These are phyloP conservation scores for Plagiodera versicolora DNA, from an alignment of 2,888 invertebrate species.

Conservation along the genomic window DNA sequence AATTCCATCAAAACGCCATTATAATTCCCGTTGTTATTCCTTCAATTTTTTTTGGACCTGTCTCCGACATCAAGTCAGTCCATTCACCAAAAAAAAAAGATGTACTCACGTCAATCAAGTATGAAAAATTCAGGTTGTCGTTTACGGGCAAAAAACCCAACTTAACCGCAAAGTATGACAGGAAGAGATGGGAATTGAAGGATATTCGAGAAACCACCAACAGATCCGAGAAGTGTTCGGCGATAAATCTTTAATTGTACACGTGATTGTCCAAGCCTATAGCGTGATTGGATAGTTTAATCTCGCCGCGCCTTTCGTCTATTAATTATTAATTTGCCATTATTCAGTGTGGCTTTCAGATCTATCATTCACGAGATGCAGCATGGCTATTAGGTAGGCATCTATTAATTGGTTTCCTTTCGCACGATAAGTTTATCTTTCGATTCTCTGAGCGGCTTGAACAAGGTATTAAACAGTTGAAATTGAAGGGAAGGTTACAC, in stretches of 20 bases:
- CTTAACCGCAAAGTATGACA: background rate
- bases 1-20: background rate
- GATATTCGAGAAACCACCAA: slow-evolving; percentile 22
- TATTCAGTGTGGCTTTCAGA: slow-evolving; percentile 14
- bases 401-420: background rate
- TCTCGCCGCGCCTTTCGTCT: slow-evolving; percentile 39
- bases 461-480: too few relatives aligned
- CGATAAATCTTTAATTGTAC: slow-evolving; percentile 36
- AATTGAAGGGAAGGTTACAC: too few relatives aligned
- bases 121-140: background rate
- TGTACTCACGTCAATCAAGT: background rate
- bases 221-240: slow-evolving; percentile 22
- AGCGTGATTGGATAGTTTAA: slow-evolving; percentile 48
- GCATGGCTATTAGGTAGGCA: background rate
- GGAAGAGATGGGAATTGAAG: slow-evolving; percentile 19
- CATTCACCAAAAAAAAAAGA: background rate
- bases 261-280: slow-evolving; percentile 30
- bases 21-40: background rate
- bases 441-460: too few relatives aligned
- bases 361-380: slow-evolving; percentile 4
- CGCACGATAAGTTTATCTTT: background rate
- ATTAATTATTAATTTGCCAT: slow-evolving; percentile 42
- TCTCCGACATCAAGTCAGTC: background rate
- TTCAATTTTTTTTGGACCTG: background rate
- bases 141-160: background rate